phyloP scores from a whole-genome alignment of 1,140 invertebrate species.

The Pectinophora gossypiella region DNA sequence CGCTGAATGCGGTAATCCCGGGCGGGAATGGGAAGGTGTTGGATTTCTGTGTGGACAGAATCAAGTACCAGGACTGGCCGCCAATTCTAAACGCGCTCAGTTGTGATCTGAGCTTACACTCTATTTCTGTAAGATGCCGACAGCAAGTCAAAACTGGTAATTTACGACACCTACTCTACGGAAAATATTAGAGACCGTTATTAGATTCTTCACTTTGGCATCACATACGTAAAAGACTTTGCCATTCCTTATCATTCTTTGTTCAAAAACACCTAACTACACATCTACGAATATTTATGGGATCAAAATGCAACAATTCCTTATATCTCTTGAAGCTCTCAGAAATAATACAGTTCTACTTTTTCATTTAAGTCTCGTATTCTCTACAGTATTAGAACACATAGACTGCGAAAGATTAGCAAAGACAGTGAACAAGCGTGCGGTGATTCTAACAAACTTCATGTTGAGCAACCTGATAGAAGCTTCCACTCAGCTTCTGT shows the following conservation, averaged over 20 bases:
- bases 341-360: no score
- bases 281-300: no score
- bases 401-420: conserved; percentile 67
- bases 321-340: no score
- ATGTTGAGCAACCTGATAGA: conserved; percentile 66
- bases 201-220: no score
- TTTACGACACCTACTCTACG: conserved; percentile 1
- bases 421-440: conserved; percentile 62
- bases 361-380: no score
- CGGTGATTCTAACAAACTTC: conserved; percentile 67
- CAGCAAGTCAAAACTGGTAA: conserved; percentile 66
- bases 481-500: conserved; percentile 74
- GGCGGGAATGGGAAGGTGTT: conserved; percentile 66
- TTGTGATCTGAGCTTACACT: conserved; percentile 78
- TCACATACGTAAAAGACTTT: no score
- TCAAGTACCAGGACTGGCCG: conserved; percentile 82
- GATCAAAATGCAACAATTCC: no score
- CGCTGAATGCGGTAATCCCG: conserved; percentile 52
- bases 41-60: conserved; percentile 80
- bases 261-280: no score
- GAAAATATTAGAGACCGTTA: no score
- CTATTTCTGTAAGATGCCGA: conserved; percentile 73
- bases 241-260: no score
- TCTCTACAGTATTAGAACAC: conserved; percentile 57
- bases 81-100: conserved; percentile 80